Evolutionary conservation across 2,797 vertebrate species (phyloP).

Genomic region (Crax fasciolata): DNA sequence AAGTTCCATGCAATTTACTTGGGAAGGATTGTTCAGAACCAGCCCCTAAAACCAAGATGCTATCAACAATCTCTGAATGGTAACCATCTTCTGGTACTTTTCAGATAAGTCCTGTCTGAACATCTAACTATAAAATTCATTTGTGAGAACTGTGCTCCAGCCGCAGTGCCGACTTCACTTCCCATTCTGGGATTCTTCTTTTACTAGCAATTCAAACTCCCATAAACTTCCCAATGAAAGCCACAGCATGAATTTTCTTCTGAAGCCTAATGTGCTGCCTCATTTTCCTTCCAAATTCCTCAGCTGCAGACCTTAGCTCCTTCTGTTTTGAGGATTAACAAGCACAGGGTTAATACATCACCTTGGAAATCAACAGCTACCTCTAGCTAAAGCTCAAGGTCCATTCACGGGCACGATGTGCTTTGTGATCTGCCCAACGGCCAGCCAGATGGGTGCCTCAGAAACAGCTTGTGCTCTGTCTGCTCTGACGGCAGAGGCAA

Average conservation of each 20-base stretch:
- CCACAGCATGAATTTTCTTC: neutral
- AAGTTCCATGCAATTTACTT: neutral
- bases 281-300: neutral
- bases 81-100: constrained; percentile 3
- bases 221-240: constrained; percentile 29
- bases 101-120: neutral
- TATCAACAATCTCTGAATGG: constrained; percentile 27
- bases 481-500: neutral
- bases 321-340: neutral
- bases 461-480: neutral
- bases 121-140: constrained; percentile 16
- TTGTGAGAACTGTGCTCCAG: neutral
- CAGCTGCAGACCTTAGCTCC: neutral
- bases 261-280: accelerated
- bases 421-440: accelerated
- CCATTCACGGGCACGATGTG: accelerated
- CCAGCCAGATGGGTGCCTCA: neutral
- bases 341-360: neutral
- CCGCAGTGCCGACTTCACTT: neutral
- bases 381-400: neutral
- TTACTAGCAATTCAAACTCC: constrained; percentile 7
- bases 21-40: neutral
- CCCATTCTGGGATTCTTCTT: neutral
- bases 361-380: neutral
- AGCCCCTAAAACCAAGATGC: constrained; percentile 10